Conservation (phyloP, 2,888 invertebrate genomes). For the Ectobius pallidus region DNA sequence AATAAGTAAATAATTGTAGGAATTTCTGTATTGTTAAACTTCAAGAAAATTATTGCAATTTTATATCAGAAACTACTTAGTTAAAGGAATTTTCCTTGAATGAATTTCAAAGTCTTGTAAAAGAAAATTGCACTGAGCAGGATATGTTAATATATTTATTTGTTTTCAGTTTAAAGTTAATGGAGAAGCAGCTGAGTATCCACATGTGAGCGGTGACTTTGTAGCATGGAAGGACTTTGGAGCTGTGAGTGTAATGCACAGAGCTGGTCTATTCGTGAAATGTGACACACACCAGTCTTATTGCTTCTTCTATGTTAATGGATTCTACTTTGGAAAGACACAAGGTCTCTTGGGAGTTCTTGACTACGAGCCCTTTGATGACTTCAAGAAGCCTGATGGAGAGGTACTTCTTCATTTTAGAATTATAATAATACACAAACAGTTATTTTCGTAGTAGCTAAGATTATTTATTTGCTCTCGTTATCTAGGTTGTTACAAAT, state of each 20-base stretch:
- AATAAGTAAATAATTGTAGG: too few species aligned
- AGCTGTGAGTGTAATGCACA: slow-evolving; percentile 61
- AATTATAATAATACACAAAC: too few species aligned
- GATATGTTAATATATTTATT: too few species aligned
- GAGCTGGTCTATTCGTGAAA: slow-evolving; percentile 66
- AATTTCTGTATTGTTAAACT: too few species aligned
- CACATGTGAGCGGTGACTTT: slow-evolving; percentile 64
- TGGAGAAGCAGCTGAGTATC: slow-evolving; percentile 72
- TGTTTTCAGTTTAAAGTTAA: slow-evolving; percentile 64
- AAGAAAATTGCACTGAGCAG: too few species aligned
- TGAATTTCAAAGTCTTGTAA: too few species aligned
- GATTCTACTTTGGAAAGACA: slow-evolving; percentile 86
- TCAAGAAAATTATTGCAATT: too few species aligned
- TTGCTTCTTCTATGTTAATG: slow-evolving; percentile 75
- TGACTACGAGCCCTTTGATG: slow-evolving; percentile 87
- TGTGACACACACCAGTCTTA: slow-evolving; percentile 68
- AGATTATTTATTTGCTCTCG: too few species aligned
- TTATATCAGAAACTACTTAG: too few species aligned
- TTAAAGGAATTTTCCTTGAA: too few species aligned
- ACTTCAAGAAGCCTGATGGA: slow-evolving; percentile 76
- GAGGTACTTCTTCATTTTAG: too few species aligned
- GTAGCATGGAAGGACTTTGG: slow-evolving; percentile 62
- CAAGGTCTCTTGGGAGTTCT: slow-evolving; percentile 89
- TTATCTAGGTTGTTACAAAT: slow-evolving; percentile 61
- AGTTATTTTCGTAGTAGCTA: too few species aligned